phyloP scores from a whole-genome alignment of 2,888 invertebrate species.

The Creontiades dilutus region DNA sequence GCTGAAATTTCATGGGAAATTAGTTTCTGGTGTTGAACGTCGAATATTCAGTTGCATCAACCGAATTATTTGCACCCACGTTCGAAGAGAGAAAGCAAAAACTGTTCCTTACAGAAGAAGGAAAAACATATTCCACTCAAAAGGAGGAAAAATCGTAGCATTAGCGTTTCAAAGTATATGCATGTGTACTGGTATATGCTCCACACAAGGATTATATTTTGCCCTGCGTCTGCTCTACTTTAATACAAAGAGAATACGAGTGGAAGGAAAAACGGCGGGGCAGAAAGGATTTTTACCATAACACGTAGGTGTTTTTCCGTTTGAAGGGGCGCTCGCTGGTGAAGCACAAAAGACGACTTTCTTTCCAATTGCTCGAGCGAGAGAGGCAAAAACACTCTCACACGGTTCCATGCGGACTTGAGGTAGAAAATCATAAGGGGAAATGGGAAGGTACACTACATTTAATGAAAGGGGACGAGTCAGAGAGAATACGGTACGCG shows the following conservation, averaged over 20 bases:
- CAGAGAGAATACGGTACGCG: too few relatives aligned
- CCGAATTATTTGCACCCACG: too few relatives aligned
- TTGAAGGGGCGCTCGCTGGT: background rate
- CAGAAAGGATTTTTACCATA: constrained; percentile 7
- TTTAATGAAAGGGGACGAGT: too few relatives aligned
- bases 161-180: background rate
- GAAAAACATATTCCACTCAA: background rate
- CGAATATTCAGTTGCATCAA: too few relatives aligned
- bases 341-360: constrained; percentile 17
- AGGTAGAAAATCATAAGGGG: background rate
- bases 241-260: background rate
- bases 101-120: too few relatives aligned
- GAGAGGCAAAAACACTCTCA: background rate
- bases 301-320: constrained; percentile 39
- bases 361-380: background rate
- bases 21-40: too few relatives aligned
- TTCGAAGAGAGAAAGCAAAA: too few relatives aligned
- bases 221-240: background rate
- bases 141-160: background rate
- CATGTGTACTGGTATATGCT: background rate
- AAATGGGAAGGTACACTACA: background rate
- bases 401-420: background rate
- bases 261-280: background rate
- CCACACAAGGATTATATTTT: constrained; percentile 8
- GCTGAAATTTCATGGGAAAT: too few relatives aligned